These are phyloP conservation scores for Arizona elegans DNA, from an alignment of 2,113 vertebrate genomes.

Conservation along the genomic window DNA sequence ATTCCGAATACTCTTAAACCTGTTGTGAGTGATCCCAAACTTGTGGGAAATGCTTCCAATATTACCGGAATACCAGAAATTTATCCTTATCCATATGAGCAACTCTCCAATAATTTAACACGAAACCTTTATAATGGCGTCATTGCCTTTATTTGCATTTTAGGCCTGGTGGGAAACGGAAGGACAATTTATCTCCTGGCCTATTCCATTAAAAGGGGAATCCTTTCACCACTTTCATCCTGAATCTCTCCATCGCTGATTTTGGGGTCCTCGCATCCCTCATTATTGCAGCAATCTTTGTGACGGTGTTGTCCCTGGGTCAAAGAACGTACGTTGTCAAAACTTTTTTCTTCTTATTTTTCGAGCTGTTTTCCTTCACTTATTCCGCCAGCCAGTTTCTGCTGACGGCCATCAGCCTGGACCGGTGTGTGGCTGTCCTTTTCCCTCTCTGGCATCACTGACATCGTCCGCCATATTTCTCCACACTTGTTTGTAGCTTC, in stretches of 20 bases:
- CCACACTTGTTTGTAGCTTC: neutral
- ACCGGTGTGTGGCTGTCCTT: neutral
- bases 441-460: neutral
- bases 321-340: too few relatives aligned
- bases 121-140: neutral
- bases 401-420: neutral
- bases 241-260: neutral
- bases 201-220: neutral
- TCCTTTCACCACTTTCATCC: neutral
- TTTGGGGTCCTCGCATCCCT: neutral
- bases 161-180: neutral
- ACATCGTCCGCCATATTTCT: neutral
- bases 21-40: too few relatives aligned
- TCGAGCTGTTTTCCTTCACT: neutral
- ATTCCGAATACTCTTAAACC: too few relatives aligned
- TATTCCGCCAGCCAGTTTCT: neutral
- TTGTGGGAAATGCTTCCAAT: neutral
- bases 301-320: neutral
- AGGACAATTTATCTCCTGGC: neutral
- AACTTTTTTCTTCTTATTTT: neutral
- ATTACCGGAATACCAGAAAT: neutral
- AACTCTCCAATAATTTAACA: neutral
- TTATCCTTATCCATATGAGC: neutral
- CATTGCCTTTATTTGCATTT: neutral
- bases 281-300: neutral